Conservation (phyloP, 2,113 vertebrate genomes). For the Lanius ludovicianus region DNA sequence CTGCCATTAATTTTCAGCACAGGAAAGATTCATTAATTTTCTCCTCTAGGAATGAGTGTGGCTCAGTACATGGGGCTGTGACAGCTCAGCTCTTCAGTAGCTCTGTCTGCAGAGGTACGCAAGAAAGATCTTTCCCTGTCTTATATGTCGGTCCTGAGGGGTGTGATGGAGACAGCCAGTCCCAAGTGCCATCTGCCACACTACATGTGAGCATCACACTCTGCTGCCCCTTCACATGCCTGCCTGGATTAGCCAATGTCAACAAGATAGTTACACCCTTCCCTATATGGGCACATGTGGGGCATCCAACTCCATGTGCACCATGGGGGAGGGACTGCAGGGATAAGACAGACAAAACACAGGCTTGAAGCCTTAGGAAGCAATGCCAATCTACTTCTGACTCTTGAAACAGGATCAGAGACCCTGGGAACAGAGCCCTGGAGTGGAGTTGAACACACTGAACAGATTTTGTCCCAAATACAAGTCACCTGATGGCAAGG, state of each 20-base stretch:
- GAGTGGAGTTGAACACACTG: background rate
- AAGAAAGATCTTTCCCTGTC: background rate
- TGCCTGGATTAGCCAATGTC: conserved; percentile 13
- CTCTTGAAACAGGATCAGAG: conserved; percentile 4
- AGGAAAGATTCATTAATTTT: background rate
- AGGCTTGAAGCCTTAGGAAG: background rate
- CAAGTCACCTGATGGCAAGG: background rate
- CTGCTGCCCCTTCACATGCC: background rate
- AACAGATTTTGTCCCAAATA: background rate
- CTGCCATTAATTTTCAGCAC: background rate
- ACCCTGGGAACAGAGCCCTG: background rate
- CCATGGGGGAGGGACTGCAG: background rate
- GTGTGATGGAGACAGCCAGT: conserved; percentile 38
- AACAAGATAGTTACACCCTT: conserved; percentile 15
- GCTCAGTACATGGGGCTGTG: background rate
- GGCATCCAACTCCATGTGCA: background rate
- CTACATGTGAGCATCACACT: conserved; percentile 39
- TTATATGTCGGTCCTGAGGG: background rate
- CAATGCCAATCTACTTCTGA: background rate
- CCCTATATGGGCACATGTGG: background rate
- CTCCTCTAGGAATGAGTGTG: background rate
- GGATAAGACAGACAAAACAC: background rate
- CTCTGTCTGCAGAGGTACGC: background rate
- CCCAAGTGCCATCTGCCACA: background rate
- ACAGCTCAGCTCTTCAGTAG: background rate